A percentile compares a stretch with the other conserved stretches of the same genome.
These are phyloP conservation scores for Corbicula japonica DNA, from an alignment of 2,888 invertebrate species.

Conservation along the genomic window DNA sequence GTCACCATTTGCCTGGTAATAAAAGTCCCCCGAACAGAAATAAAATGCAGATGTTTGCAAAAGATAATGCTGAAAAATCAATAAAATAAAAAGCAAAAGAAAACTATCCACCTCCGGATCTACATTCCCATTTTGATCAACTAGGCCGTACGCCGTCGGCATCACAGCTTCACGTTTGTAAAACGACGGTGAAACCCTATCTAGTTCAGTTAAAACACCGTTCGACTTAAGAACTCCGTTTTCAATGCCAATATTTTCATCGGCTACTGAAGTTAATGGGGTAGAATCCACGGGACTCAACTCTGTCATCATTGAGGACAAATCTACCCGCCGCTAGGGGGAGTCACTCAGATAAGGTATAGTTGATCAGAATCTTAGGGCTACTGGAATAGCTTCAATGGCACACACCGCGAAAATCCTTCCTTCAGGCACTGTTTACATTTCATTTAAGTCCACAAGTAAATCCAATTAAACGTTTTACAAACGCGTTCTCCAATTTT, in stretches of 20 bases:
- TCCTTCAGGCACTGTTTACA: constrained; percentile 28
- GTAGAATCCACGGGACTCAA: constrained; percentile 53
- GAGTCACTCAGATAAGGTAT: constrained; percentile 20
- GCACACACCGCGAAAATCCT: constrained; percentile 11
- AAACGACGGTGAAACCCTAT: constrained; percentile 66
- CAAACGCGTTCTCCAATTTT: constrained; percentile 2
- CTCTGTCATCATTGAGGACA: constrained; percentile 48
- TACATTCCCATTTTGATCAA: constrained; percentile 60
- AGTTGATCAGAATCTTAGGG: constrained; percentile 8
- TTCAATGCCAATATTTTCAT: constrained; percentile 59
- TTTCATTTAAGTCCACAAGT: constrained; percentile 14
- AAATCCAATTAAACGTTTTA: constrained; percentile 3
- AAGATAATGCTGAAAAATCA: constrained; percentile 20
- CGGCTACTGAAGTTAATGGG: constrained; percentile 48
- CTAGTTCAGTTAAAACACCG: constrained; percentile 63
- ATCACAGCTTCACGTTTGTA: constrained; percentile 71
- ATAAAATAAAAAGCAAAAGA: constrained; percentile 10
- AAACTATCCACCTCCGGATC: constrained; percentile 30
- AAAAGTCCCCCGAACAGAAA: constrained; percentile 1
- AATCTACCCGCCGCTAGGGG: constrained; percentile 34
- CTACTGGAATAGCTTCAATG: neutral
- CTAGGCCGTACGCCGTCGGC: constrained; percentile 68
- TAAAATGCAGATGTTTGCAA: constrained; percentile 13
- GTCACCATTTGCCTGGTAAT: constrained; percentile 12
- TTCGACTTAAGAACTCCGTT: constrained; percentile 52